Evolutionary conservation across 2,888 invertebrate genomes (phyloP), one percentile per base, ranked within the genome.

Genomic region (Hesperia comma): DNA sequence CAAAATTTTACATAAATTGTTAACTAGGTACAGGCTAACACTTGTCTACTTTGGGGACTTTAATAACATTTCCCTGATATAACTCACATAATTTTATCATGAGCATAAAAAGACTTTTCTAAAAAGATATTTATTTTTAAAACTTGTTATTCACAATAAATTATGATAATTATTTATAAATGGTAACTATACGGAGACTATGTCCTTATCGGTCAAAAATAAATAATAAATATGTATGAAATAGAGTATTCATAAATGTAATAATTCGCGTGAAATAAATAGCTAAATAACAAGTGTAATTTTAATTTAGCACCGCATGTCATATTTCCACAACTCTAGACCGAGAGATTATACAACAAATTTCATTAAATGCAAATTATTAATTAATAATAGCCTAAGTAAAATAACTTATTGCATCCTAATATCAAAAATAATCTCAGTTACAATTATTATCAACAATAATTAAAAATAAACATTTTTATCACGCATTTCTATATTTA

Each of bases 311-410:
- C 63, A 64, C 63, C 63, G 41, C 51, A 64, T 63, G 56, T 56
- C 46, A 41, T n/a, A 51, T 19, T 56, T 32, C 56, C 26, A 61
- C 49, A 37, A 56, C 54, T 40, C 26, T 49, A 63, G 56, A 46
- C 56, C 63, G 56, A 43, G 17, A 17, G 46, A 58, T 40, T 21
- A 56, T 12, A 26, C 8, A n/a, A 26, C 14, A 63, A 37, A 21
- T 15, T 33, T 57, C 14, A 63, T 58, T 64, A 64, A 64, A 64
- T 64, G 63, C 63, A 64, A 64, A 64, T 64, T 53, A 63, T 51
- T 57, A 8, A 61, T 41, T 51, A 54, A 56, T 26, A 43, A 21
- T 21, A 63, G 32, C 15, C 19, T 49, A 63, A 54, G 17, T 46
- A 43, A 37, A 49, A 12, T 46, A 26, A 57, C 40, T 57, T 37